phyloP scores from a whole-genome alignment of 2,113 vertebrate species.

The Pteruthius melanotis region DNA sequence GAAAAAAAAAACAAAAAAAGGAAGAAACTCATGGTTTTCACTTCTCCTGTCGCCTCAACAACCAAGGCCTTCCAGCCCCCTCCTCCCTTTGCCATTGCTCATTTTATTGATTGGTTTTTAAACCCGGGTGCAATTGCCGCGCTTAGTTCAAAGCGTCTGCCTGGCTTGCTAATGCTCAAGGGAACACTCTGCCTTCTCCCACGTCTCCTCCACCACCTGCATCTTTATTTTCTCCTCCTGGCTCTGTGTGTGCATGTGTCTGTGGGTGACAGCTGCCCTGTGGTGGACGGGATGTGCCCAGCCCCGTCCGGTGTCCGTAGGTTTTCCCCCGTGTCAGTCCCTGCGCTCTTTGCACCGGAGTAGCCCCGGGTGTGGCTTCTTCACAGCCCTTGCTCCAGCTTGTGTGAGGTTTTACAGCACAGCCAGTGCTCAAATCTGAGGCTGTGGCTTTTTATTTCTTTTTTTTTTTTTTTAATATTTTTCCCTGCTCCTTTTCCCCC shows the following conservation, averaged over 20 bases:
- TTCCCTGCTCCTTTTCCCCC: background rate
- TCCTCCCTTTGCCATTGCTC: background rate
- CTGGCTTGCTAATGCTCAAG: constrained; percentile 28
- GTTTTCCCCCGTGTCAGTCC: background rate
- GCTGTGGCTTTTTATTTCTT: background rate
- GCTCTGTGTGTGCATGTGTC: constrained; percentile 8
- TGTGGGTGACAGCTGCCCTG: background rate
- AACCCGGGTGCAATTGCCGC: background rate
- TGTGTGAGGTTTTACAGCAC: background rate
- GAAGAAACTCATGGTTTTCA: background rate
- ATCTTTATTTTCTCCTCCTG: background rate
- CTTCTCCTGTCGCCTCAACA: background rate
- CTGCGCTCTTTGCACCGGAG: background rate
- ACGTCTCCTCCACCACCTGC: background rate
- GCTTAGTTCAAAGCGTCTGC: background rate
- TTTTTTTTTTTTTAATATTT: too few species aligned
- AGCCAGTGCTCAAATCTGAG: background rate
- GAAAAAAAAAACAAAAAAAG: background rate
- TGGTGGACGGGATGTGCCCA: background rate
- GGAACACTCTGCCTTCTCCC: constrained; percentile 5
- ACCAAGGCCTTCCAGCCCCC: background rate
- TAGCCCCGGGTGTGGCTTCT: background rate
- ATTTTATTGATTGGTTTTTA: background rate
- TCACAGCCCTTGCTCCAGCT: background rate
- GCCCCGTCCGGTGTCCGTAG: background rate